Evolutionary conservation across 2,113 vertebrate species (phyloP).

Genomic region (Gymnobelideus leadbeateri): DNA sequence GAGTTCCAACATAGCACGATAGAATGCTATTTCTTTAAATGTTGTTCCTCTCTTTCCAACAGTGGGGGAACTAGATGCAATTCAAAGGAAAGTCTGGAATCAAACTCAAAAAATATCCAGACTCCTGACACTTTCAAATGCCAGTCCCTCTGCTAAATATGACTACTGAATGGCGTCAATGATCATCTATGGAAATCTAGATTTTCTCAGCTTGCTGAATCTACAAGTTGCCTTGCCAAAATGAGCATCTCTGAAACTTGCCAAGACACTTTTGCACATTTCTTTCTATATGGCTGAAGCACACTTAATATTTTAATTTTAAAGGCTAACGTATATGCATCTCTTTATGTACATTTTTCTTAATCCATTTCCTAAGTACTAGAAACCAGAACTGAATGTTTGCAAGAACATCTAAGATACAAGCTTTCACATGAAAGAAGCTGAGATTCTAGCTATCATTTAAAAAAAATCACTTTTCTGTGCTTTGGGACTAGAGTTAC

Average conservation of each 20-base stretch:
- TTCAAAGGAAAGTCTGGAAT: background rate
- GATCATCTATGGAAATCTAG: conserved; percentile 17
- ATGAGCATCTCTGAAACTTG: conserved; percentile 33
- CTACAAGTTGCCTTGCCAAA: conserved; percentile 35
- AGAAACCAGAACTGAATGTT: conserved; percentile 53
- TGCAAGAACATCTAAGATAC: conserved; percentile 57
- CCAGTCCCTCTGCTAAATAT: conserved; percentile 7
- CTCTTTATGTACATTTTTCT: conserved; percentile 51
- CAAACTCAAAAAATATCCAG: conserved; percentile 11
- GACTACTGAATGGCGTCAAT: background rate
- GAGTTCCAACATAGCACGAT: background rate
- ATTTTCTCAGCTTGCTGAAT: conserved; percentile 44
- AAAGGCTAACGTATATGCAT: conserved; percentile 53
- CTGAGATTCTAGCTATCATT: conserved; percentile 35
- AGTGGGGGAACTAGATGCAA: background rate
- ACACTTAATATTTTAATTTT: conserved; percentile 57
- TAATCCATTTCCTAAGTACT: conserved; percentile 63
- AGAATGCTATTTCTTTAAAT: background rate
- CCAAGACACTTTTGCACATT: conserved; percentile 20
- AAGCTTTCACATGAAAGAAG: conserved; percentile 45
- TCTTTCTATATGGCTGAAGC: conserved; percentile 46
- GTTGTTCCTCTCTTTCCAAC: background rate
- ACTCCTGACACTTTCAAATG: background rate
- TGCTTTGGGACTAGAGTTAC: conserved; percentile 43
- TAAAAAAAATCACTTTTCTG: background rate